Percentiles rank a stretch among this genome's conserved stretches.
These are phyloP conservation scores for Drosophila quadrilineata DNA, from an alignment of 1,140 invertebrate genomes.

Conservation along the genomic window DNA sequence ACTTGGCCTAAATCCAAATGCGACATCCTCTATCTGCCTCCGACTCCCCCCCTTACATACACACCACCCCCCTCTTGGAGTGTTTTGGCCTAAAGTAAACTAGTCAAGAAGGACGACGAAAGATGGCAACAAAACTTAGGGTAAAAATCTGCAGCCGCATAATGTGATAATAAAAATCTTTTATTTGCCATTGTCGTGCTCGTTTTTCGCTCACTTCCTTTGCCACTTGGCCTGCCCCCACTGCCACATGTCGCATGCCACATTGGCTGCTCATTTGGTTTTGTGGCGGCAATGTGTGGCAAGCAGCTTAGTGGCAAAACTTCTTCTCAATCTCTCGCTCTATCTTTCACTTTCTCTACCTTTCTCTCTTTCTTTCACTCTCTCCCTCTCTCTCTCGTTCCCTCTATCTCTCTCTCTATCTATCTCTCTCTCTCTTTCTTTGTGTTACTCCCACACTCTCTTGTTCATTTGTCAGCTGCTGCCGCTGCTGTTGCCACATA, in stretches of 20 bases:
- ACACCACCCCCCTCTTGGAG: too few relatives aligned
- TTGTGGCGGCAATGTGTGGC: constrained; percentile 28
- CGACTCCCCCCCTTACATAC: too few relatives aligned
- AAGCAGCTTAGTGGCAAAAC: constrained; percentile 26
- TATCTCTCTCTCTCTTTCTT: not conserved
- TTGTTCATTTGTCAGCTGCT: constrained; percentile 17
- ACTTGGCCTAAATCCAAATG: constrained; percentile 59
- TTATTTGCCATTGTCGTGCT: constrained; percentile 66
- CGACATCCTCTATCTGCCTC: not conserved
- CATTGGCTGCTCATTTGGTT: not conserved
- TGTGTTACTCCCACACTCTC: not conserved
- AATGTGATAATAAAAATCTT: constrained; percentile 78
- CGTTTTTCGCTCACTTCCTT: constrained; percentile 15
- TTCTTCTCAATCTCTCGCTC: not conserved
- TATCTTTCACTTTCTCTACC: too few relatives aligned
- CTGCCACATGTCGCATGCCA: too few relatives aligned
- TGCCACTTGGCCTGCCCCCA: not conserved
- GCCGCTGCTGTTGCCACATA: constrained; percentile 49
- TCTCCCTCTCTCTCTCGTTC: not conserved
- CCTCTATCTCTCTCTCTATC: not conserved
- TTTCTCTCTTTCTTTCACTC: too few relatives aligned
- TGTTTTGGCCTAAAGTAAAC: constrained; percentile 59
- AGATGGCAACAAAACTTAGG: not conserved
- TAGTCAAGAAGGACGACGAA: constrained; percentile 27
- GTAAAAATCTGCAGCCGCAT: constrained; percentile 72